phyloP scores from a whole-genome alignment of 2,797 vertebrate genomes.

The Clarias fuscus region DNA sequence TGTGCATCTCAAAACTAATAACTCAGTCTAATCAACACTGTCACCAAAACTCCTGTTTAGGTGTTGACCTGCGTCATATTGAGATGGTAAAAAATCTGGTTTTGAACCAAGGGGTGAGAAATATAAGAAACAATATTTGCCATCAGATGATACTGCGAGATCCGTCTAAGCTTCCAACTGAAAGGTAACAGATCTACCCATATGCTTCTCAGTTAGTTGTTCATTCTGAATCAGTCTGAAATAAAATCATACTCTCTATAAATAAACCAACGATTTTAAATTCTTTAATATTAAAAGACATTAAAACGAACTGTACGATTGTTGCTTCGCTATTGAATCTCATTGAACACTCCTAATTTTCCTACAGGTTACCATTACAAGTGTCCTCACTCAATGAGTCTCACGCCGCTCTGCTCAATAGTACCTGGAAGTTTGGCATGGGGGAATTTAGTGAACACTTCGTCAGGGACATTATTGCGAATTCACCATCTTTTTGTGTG shows the following conservation, averaged over 20 bases:
- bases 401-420: slow-evolving; percentile 53
- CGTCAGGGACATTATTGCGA: slow-evolving; percentile 45
- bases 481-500: slow-evolving; percentile 54
- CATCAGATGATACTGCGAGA: too few species aligned
- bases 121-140: too few species aligned
- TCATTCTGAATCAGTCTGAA: too few species aligned
- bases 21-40: too few species aligned
- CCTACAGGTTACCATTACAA: slow-evolving; percentile 20
- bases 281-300: background rate
- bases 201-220: too few species aligned
- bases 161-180: too few species aligned
- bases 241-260: background rate
- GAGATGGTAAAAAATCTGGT: too few species aligned
- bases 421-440: slow-evolving; percentile 54
- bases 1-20: too few species aligned
- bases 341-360: background rate
- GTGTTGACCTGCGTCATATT: too few species aligned
- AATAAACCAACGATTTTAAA: background rate
- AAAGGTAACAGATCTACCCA: too few species aligned
- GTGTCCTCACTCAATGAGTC: slow-evolving; percentile 50
- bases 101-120: too few species aligned
- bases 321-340: background rate
- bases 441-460: slow-evolving; percentile 29
- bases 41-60: too few species aligned
- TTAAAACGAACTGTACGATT: background rate